Evolutionary conservation across 1,140 invertebrate genomes (phyloP), one percentile per base, ranked within the genome.

Genomic region (Trichonephila clavata): DNA sequence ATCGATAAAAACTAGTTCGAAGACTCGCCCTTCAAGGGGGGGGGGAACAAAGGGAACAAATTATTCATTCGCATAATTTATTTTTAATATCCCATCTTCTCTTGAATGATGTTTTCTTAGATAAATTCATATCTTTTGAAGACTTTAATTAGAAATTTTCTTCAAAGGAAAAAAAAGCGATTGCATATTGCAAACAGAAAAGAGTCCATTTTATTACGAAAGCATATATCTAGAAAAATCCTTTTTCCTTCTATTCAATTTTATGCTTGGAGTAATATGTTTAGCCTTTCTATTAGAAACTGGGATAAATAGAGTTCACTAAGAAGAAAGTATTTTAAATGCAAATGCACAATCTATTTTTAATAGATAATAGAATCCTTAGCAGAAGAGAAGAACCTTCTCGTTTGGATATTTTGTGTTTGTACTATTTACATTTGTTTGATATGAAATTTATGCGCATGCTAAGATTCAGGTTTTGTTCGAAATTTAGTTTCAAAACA

Each of bases 31-130:
- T 32, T 7, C 32, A 77, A 32, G 27, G 2, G 32, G 32, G 32
- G 32, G 32, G 2, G 4, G 4, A 39, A 2, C 2, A 39, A 39
- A 39, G 27, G 71, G 18, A 77, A 39, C 32, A 77, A 77, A 77
- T 77, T 77, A 77, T 77, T 77, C 71, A 77, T 27, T 77, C 71
- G 27, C 68, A 77, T 77, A 32, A 77, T 32, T 77, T 77, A 77
- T 77, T 77, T 27, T 32, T 77, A 77, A 77, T 77, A 77, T 77
- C 27, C 71, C 27, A 77, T 77, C 71, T 77, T 27, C n/a, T 77
- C 71, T 27, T 77, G 27, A 77, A 77, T 77, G 71, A 77, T 77
- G 27, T 39, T 77, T 77, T 39, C 27, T 24, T 18, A 77, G 71
- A 39, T 77, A 77, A 32, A 6, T 77, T 77, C 71, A 16, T 77